A percentile compares a stretch with the other conserved stretches of the same genome.
These are phyloP conservation scores for Pycnonotus jocosus DNA, from an alignment of 2,113 vertebrate genomes.

Conservation along the genomic window DNA sequence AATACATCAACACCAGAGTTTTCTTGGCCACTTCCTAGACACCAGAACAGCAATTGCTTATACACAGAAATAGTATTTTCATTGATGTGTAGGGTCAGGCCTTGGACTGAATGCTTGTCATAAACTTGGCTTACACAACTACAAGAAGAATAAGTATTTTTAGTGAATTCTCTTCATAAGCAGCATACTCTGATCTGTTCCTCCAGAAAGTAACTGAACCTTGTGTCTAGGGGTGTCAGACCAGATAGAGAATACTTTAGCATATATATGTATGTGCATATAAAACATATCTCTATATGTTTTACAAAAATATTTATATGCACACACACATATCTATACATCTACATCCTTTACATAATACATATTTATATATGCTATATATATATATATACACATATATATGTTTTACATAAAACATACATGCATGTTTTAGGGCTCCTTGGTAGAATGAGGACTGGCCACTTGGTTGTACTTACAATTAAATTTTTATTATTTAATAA, in stretches of 20 bases:
- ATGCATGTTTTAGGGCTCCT: background rate
- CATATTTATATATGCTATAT: background rate
- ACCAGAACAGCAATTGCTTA: background rate
- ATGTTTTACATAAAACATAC: background rate
- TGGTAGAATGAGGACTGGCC: background rate
- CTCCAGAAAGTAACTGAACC: background rate
- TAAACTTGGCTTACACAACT: background rate
- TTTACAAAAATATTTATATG: background rate
- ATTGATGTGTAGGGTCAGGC: background rate
- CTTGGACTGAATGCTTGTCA: background rate
- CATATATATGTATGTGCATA: fast-evolving
- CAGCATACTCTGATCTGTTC: background rate
- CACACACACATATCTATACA: background rate
- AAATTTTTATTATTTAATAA: background rate
- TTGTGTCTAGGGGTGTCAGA: background rate
- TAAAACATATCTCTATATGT: background rate
- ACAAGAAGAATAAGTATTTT: background rate
- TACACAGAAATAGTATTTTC: background rate
- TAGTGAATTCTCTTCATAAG: background rate
- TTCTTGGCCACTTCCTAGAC: background rate
- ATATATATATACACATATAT: too few relatives aligned
- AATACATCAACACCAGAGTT: background rate
- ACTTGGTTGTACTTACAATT: background rate
- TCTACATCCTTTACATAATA: background rate
- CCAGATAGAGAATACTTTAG: background rate